Evolutionary conservation across 1,140 invertebrate genomes (phyloP), one percentile per base, ranked within the genome.

Genomic region (Cataglyphis hispanica): DNA sequence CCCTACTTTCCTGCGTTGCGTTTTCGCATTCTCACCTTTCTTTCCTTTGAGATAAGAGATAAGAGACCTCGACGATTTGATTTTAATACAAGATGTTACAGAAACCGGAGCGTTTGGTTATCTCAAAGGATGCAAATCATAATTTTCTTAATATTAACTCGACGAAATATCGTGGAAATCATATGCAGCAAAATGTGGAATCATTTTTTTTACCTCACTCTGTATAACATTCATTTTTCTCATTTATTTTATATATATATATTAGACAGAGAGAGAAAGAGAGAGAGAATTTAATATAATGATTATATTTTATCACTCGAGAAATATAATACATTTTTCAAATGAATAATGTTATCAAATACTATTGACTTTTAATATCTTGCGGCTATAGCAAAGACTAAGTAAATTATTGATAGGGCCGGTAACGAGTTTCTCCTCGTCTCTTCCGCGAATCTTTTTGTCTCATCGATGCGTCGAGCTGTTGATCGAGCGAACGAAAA

Each of bases 371-470:
- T 63, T 63, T 22, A 19, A 37, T 53, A 66, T 25, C n/a, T 31
- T 8, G 31, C 43, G 13, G 13, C 4, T 2, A 13, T 25, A 7
- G 22, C 7, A 37, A 22, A 13, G 25, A 10, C 25, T 6, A 31
- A 22, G 11, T 74, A 61, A 74, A 60, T 13, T n/a, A 34, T 60
- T n/a, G 37, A 72, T 72, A 72, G 3, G 25, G 25, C 6, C 27
- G 7, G 1, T 25, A 53, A 8, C 43, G 72, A 64, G 67, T 85
- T 56, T 77, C 16, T 31, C 40, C 40, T 53, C 56, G 56, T 19
- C 60, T 19, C 60, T 89, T 87, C 87, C 16, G 10, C 78, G 89
- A 89, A 89, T 43, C 40, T 46, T 61, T 61, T 40, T 34, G 25
- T 50, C 1, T 53, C 27, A 2, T 53, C n/a, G 27, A 22, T 8